phyloP scores from a whole-genome alignment of 2,797 vertebrate species.

The Hyperoplus immaculatus region DNA sequence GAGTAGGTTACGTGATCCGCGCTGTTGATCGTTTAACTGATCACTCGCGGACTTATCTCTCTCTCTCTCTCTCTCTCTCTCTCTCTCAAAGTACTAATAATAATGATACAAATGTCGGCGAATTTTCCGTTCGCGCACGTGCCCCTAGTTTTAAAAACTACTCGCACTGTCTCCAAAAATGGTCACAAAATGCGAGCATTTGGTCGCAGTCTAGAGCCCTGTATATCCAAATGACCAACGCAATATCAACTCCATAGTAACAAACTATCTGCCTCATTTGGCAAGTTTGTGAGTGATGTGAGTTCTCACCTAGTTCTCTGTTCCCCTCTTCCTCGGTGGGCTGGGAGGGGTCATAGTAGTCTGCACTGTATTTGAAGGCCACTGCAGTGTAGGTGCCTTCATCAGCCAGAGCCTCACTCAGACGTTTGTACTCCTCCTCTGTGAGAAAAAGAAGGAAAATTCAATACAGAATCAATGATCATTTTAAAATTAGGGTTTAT shows the following conservation, averaged over 20 bases:
- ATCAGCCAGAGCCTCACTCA: slow-evolving; percentile 96
- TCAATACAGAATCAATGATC: not conserved
- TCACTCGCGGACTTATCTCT: no score
- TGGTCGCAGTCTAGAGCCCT: no score
- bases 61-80: no score
- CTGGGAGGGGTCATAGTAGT: slow-evolving; percentile 98
- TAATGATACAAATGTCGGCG: no score
- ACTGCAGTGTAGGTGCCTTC: slow-evolving; percentile 95
- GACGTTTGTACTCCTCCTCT: slow-evolving; percentile 99
- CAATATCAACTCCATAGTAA: not conserved
- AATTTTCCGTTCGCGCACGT: no score
- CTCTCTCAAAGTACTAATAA: no score
- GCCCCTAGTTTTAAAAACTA: no score
- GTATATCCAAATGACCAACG: not conserved
- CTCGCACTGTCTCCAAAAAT: no score
- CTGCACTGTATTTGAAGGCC: slow-evolving; percentile 95
- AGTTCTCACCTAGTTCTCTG: slow-evolving; percentile 87
- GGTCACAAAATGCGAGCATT: no score
- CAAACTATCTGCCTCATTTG: not conserved
- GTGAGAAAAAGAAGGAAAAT: slow-evolving; percentile 70
- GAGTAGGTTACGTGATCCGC: no score
- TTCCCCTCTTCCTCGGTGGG: slow-evolving; percentile 97
- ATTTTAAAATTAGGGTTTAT: not conserved
- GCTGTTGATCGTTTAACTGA: no score
- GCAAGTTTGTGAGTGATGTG: not conserved